A percentile compares a stretch with the other conserved stretches of the same genome.
Conservation (phyloP, 2,888 invertebrate genomes). For the Alentia gelatinosa region DNA sequence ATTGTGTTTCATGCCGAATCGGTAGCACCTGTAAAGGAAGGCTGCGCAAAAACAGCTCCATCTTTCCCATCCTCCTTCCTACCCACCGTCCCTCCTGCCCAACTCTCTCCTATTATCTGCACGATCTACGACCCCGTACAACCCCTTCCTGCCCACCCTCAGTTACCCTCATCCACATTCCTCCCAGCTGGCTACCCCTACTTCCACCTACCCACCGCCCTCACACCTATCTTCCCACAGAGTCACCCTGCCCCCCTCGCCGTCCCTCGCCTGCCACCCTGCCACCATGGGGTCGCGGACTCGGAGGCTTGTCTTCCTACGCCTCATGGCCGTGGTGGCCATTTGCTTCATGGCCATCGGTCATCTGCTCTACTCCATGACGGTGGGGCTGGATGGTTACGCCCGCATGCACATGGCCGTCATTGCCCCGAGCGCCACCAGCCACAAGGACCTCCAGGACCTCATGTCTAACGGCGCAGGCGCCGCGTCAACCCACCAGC, state of each 20-base stretch:
- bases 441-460: slow-evolving; percentile 41
- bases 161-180: background rate
- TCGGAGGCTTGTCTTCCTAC: background rate
- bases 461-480: background rate
- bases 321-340: slow-evolving; percentile 36
- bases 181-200: background rate
- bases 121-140: no score
- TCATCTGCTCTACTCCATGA: slow-evolving; percentile 43
- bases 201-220: background rate
- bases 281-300: slow-evolving; percentile 17
- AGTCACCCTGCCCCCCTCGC: background rate
- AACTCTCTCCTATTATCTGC: no score
- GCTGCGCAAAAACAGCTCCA: no score
- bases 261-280: background rate
- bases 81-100: no score
- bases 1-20: no score
- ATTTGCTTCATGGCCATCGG: slow-evolving; percentile 47
- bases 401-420: slow-evolving; percentile 40
- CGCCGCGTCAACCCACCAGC: background rate
- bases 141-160: background rate
- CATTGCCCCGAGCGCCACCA: slow-evolving; percentile 23
- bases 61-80: no score
- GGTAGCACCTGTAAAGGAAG: no score
- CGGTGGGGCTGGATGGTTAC: slow-evolving; percentile 41
- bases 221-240: background rate